Percentiles rank a stretch among this genome's conserved stretches.
Evolutionary conservation across 2,113 vertebrate genomes (phyloP).

Genomic region (Chionodraco myersi): DNA sequence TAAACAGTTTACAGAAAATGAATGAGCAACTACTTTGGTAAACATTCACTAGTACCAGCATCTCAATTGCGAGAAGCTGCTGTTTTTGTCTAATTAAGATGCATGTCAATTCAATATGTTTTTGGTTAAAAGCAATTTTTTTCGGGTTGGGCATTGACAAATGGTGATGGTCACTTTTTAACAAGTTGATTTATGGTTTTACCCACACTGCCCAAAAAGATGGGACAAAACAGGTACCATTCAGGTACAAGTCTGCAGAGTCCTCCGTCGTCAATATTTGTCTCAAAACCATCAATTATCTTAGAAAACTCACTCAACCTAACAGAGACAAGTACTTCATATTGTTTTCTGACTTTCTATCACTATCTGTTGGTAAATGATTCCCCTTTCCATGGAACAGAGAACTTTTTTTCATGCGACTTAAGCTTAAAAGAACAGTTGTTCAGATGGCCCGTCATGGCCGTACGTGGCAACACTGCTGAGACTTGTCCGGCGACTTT

Average conservation of each 20-base stretch:
- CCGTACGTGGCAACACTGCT: neutral
- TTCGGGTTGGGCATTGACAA: neutral
- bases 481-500: constrained; percentile 11
- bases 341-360: neutral
- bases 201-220: neutral
- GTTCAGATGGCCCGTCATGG: neutral
- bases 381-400: neutral
- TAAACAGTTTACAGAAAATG: neutral
- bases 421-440: neutral
- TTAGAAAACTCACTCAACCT: neutral
- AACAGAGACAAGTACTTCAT: neutral
- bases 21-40: neutral
- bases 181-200: neutral
- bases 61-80: neutral
- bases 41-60: neutral
- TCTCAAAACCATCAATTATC: neutral
- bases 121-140: neutral
- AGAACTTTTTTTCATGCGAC: neutral
- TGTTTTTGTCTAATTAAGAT: neutral
- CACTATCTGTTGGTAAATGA: constrained; percentile 4
- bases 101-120: neutral
- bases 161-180: neutral
- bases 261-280: neutral
- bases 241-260: neutral
- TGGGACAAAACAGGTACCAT: no score